Base-by-base conservation (phyloP, 1,140 invertebrate genomes). In the Plectrocnemia conspersa region DNA sequence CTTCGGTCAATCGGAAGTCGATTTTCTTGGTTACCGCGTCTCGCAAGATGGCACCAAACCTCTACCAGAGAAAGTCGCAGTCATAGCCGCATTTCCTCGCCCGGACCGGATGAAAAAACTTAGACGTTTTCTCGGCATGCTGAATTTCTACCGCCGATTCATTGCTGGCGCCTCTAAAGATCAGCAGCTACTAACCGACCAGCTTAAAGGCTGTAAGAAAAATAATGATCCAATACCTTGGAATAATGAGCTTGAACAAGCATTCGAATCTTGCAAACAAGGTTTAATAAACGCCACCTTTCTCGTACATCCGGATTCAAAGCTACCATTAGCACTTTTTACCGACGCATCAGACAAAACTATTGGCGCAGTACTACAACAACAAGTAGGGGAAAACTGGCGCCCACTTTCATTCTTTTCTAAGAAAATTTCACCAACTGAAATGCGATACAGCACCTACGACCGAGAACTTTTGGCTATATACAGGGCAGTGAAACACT, bases 391-490 rank as follows among this genome's bases (percentile, higher is more conserved):
- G 9, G 42, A 36, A 7, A 25, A 23, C 1, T 65, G 59, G 63
- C 36, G 67, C 59, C 68, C 71, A 2, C 22, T 75, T 0, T 66
- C 41, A 29, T 75, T 73, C 41, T 73, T 68, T 42, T 70, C 65
- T 0, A 64, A 56, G 7, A 72, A 71, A 54, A 27, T 72, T 0
- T 48, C 15, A 5, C 10, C 4, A 11, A 36, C 63, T 0, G 58
- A 77, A 56, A 19, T 16, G 1, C 59, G 64, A 10, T 76, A 69
- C 50, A 61, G 49, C 18, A 54, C 66, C 3, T 69, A 61, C 57
- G 64, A 71, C 65, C 2, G 47, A 9, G 74, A 79, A 60, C 56
- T 79, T 1, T 44, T 77, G 3, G 76, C 71, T 1, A 68, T 74
- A 19, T 78, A 76, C 59, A 47, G 58, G 11, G 63, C 65, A 5